Evolutionary conservation across 2,888 invertebrate species (phyloP), one percentile per base, ranked within the genome.

Genomic region (Agriotes lineatus): DNA sequence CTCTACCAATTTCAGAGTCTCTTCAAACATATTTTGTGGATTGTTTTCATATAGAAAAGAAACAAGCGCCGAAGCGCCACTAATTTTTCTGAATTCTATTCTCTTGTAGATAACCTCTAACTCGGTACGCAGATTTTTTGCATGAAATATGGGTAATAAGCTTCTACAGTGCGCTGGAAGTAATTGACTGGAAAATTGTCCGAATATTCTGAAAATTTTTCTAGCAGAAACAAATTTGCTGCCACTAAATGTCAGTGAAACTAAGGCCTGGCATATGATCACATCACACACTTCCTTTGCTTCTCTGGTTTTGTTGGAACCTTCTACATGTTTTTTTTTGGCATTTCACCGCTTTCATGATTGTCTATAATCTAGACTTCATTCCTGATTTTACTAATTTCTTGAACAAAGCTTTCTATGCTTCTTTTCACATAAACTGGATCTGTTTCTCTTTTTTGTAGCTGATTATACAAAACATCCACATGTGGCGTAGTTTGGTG

Each of bases 401-500:
- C 35, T 37, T 48, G n/a, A 14, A 20, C 33, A 37, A 61, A 61
- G 22, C 2, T 20, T 6, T 20, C 37, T 33, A 61, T 50, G 35
- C 12, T 50, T 33, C 19, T 61, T n/a, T 61, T 48, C 2, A 35
- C 50, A 18, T 35, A 7, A 33, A 37, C 50, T n/a, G 61, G 48
- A 61, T 48, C 20, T 6, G 30, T 50, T n/a, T 61, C 30, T 37
- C 33, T 48, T 50, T 33, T 48, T 60, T 60, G 60, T 20, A 60
- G 35, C 18, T 61, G 35, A 37, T 50, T 44, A 30, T 30, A 59
- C 39, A 44, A 42, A 12, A 42, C 1, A 9, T 42, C 42, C 33
- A 62, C 62, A 18, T 62, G 52, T 20, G 54, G 62, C 62, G 54
- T 62, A 14, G 54, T 33, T 10, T 52, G 20, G 48, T 62, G 52